Conservation (phyloP, 2,888 invertebrate genomes). For the Meteorus cinctellus region DNA sequence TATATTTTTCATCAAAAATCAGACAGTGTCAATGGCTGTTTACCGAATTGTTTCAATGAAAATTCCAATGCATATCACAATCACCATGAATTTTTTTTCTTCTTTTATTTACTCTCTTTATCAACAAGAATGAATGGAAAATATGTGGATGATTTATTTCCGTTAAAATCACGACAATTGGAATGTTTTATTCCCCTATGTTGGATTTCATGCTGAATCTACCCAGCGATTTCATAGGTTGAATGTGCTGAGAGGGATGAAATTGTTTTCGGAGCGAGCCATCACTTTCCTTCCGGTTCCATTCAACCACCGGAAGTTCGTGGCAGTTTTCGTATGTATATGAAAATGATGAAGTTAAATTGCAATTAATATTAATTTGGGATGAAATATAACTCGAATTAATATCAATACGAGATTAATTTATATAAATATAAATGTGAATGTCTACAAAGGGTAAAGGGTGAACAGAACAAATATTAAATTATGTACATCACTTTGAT, state of each 20-base stretch:
- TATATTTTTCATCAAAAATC: not conserved
- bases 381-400: slow-evolving; percentile 56
- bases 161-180: not conserved
- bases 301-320: slow-evolving; percentile 7
- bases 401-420: slow-evolving; percentile 61
- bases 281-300: slow-evolving; percentile 11
- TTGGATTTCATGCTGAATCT: not conserved
- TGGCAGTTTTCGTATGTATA: not conserved
- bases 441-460: not conserved
- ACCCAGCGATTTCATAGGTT: not conserved
- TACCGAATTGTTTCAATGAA: no score
- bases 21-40: no score
- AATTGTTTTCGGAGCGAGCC: slow-evolving; percentile 18
- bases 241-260: not conserved
- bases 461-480: not conserved
- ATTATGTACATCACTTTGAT: not conserved
- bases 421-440: not conserved
- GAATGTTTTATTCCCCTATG: not conserved
- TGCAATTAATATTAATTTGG: slow-evolving; percentile 65
- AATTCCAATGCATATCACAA: no score
- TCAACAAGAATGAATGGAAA: no score
- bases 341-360: not conserved
- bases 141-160: no score
- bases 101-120: no score
- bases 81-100: no score